Percentiles rank a stretch among this genome's conserved stretches.
phyloP scores from a whole-genome alignment of 2,113 vertebrate genomes.

The Leptocoma aspasia region DNA sequence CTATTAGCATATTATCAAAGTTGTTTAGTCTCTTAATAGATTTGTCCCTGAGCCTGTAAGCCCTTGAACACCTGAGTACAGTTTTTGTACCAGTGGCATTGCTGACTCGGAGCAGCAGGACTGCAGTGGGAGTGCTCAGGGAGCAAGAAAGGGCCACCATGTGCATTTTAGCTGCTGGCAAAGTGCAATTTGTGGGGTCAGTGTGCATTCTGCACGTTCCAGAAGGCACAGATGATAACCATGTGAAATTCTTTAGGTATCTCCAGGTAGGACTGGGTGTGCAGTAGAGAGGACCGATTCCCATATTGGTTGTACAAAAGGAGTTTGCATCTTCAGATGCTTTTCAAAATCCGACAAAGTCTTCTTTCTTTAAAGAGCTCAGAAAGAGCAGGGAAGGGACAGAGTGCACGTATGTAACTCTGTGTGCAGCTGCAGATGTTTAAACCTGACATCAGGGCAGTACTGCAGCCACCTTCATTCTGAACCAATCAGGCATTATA shows the following conservation, averaged over 20 bases:
- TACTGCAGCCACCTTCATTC: not conserved
- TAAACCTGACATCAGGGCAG: not conserved
- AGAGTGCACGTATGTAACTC: not conserved
- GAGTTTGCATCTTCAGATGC: not conserved
- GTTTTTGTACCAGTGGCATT: not conserved
- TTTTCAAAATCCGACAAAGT: not conserved
- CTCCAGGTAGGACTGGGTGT: not conserved
- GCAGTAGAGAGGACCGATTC: not conserved
- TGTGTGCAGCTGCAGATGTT: not conserved
- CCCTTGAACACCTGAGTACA: not conserved
- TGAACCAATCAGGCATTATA: not conserved
- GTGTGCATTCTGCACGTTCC: not conserved
- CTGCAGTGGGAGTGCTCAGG: not conserved
- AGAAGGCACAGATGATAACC: not conserved
- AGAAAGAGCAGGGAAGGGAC: not conserved
- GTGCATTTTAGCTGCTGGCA: not conserved
- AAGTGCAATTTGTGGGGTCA: not conserved
- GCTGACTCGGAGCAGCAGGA: not conserved
- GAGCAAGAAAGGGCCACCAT: not conserved
- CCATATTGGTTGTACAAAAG: not conserved
- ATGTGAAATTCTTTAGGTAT: not conserved
- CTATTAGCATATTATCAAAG: no score
- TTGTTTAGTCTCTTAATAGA: not conserved
- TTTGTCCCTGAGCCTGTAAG: not conserved
- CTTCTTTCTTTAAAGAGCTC: not conserved